Base-by-base conservation (phyloP, 2,113 vertebrate species). In the Pterocles gutturalis region DNA sequence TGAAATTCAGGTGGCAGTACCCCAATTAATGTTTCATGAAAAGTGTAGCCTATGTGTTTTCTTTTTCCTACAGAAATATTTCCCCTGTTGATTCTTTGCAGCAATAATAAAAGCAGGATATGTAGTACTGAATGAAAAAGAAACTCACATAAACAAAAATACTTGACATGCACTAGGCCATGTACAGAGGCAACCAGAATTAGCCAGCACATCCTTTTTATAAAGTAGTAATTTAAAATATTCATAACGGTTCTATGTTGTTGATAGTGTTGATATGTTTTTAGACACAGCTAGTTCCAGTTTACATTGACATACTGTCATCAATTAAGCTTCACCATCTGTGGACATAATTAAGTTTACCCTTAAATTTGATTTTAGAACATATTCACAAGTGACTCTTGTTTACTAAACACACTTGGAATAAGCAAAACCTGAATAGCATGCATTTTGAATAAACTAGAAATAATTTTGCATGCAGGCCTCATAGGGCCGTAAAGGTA, bases 311-410 rank as follows among this genome's bases (percentile, higher is more conserved):
- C 92, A 96, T 96, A 94, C 95, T 96, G 94, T 97, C 95, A 98
- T 97, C 96, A 98, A 96, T 98, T 98, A 98, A 94, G 93, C 71
- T 97, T 96, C 73, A 97, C 97, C 97, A 98, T 98, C 97, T 98
- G 98, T 98, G 96, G 76, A 82, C 82, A 85, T 98, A 98, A 98
- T 98, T 98, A 98, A 97, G 79, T 98, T 98, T 96, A 98, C 51
- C 58, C 98, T 98, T 98, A 98, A 95, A 98, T 98, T 97, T 97
- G 89, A 96, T 98, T 97, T 98, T 94, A 97, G 66, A 94, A 96
- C 91, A 79, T 96, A 97, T 96, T 98, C 92, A 97, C 95, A 97
- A 98, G 82, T 65, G 60, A 97, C 80, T 95, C 87, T 88, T 97
- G 93, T 97, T 98, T 98, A 97, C 75, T 85, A 97, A 98, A 98